Evolutionary conservation across 2,113 vertebrate genomes (phyloP).

Genomic region (Etheostoma cragini): DNA sequence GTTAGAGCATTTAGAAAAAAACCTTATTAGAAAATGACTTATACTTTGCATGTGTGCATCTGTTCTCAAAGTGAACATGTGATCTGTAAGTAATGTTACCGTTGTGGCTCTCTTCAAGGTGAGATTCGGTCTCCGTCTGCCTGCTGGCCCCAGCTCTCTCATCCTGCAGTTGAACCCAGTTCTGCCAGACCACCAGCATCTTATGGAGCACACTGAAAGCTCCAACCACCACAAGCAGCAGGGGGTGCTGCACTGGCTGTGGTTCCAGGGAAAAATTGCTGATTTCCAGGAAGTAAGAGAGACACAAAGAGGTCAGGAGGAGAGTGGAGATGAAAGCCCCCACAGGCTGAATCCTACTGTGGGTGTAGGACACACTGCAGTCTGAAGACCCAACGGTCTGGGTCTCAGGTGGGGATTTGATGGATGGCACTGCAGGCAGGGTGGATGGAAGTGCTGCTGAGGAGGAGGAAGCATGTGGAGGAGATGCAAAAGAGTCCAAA

Average conservation of each 20-base stretch:
- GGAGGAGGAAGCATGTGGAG: conserved; percentile 6
- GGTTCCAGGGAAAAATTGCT: conserved; percentile 72
- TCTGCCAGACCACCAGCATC: conserved; percentile 57
- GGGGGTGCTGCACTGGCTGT: conserved; percentile 64
- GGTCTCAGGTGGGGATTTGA: not conserved
- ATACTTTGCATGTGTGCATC: not conserved
- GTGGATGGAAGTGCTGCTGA: not conserved
- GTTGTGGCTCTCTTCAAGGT: conserved; percentile 41
- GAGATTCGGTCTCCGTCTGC: not conserved
- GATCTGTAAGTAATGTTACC: conserved; percentile 46
- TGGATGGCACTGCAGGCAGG: not conserved
- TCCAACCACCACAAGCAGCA: conserved; percentile 69
- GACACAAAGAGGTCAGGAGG: conserved; percentile 76
- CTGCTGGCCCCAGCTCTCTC: not conserved
- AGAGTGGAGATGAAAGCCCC: conserved; percentile 78
- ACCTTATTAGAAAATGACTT: not conserved
- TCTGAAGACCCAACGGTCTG: not conserved
- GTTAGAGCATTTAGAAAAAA: not conserved
- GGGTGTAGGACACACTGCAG: conserved; percentile 37
- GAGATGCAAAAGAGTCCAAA: conserved; percentile 6
- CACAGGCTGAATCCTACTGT: conserved; percentile 66
- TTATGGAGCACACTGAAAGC: conserved; percentile 74
- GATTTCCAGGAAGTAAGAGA: conserved; percentile 78
- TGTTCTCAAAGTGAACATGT: not conserved
- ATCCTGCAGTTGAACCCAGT: conserved; percentile 32